phyloP scores from a whole-genome alignment of 2,113 vertebrate genomes.

The Rostratula benghalensis region DNA sequence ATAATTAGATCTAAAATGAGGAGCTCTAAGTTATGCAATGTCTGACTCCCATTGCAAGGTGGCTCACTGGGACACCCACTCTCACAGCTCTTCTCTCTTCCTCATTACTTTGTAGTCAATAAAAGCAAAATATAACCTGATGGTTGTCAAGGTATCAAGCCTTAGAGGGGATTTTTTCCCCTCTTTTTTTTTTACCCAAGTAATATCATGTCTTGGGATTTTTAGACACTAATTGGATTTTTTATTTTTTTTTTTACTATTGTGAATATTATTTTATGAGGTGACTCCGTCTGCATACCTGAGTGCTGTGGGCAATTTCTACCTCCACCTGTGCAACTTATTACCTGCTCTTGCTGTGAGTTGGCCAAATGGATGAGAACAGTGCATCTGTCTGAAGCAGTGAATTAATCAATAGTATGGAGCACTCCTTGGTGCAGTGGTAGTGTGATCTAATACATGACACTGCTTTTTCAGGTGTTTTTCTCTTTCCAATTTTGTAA shows the following conservation, averaged over 20 bases:
- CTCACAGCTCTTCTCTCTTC: background rate
- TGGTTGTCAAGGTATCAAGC: conserved; percentile 56
- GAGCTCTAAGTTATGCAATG: background rate
- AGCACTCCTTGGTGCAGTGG: background rate
- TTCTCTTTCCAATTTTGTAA: conserved; percentile 8
- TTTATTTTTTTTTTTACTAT: background rate
- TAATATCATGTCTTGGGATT: conserved; percentile 22
- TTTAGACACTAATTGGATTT: conserved; percentile 43
- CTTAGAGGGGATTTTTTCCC: background rate
- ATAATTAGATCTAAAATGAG: background rate
- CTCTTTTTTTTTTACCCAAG: background rate
- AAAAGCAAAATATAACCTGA: conserved; percentile 50
- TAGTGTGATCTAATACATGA: background rate
- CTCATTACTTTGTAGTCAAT: conserved; percentile 35
- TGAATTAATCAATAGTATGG: background rate
- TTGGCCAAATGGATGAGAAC: background rate
- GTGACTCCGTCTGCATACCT: background rate
- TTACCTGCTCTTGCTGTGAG: background rate
- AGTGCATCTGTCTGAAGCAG: background rate
- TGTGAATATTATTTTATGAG: background rate
- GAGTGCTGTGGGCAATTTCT: background rate
- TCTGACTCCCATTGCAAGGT: background rate
- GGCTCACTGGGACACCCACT: background rate
- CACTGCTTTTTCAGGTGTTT: background rate
- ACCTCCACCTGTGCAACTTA: background rate